A percentile compares a stretch with the other conserved stretches of the same genome.
These are phyloP conservation scores for Oscheius sp. DNA, from an alignment of 2,888 invertebrate species.

Conservation along the genomic window DNA sequence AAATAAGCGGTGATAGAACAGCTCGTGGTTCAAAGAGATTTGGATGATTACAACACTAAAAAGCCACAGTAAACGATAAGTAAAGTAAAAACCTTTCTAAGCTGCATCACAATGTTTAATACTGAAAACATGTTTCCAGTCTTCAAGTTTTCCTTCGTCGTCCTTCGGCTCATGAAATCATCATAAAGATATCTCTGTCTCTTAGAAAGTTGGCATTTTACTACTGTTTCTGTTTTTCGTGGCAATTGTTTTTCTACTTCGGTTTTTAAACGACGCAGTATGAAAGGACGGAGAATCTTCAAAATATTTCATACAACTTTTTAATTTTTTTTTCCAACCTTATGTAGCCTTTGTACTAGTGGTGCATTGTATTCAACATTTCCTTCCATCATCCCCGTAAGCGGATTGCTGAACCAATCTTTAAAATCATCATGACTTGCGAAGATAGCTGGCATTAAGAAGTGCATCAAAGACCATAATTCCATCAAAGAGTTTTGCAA, in stretches of 20 bases:
- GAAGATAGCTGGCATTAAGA: slow-evolving; percentile 96
- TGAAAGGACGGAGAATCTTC: slow-evolving; percentile 88
- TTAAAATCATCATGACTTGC: slow-evolving; percentile 93
- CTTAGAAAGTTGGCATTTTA: slow-evolving; percentile 92
- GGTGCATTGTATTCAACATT: slow-evolving; percentile 90
- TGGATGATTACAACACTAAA: slow-evolving; percentile 87
- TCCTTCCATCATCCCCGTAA: slow-evolving; percentile 94
- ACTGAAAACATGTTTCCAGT: slow-evolving; percentile 93
- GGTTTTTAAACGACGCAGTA: slow-evolving; percentile 88
- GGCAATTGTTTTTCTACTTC: slow-evolving; percentile 98
- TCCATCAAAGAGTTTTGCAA: slow-evolving; percentile 96
- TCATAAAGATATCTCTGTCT: slow-evolving; percentile 96
- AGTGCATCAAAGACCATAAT: slow-evolving; percentile 97
- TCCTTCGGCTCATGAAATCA: slow-evolving; percentile 96
- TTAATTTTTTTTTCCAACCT: slow-evolving; percentile 74
- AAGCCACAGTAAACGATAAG: neutral
- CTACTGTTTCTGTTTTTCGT: slow-evolving; percentile 92
- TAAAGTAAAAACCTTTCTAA: slow-evolving; percentile 82
- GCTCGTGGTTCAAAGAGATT: slow-evolving; percentile 97
- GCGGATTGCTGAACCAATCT: slow-evolving; percentile 96
- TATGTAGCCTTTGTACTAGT: slow-evolving; percentile 88
- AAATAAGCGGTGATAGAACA: slow-evolving; percentile 87
- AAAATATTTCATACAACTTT: slow-evolving; percentile 71
- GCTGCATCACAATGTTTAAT: slow-evolving; percentile 95
- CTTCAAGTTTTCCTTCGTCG: slow-evolving; percentile 91